Base-by-base conservation (phyloP, 2,888 invertebrate species). In the Drosophila helvetica region DNA sequence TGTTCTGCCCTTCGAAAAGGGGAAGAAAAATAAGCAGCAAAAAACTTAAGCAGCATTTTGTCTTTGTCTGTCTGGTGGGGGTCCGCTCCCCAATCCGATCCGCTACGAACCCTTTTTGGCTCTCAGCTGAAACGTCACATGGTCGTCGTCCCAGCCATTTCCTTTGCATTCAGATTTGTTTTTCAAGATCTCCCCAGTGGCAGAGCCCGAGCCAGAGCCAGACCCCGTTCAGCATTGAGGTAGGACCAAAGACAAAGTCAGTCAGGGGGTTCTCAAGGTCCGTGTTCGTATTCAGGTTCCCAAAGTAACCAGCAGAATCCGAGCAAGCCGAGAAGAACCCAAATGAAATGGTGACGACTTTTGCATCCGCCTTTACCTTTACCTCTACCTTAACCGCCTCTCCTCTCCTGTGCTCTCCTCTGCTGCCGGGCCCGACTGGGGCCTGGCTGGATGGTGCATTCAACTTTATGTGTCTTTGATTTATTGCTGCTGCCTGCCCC, bases 401-500 rank as follows among this genome's bases (percentile, higher is more conserved):
- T 22, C 22, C 22, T 0, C 22, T 3, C 22, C 22, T 22, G 4
- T 22, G 22, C 22, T 0, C 22, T 3, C 22, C 22, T 22, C 22
- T 22, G 22, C 25, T 25, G 25, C 22, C 22, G 25, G 8, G 27
- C 22, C 22, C 22, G 22, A 22, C 27, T 27, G 27, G 8, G 0
- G 45, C 46, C 62, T 50, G 50, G n/a, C 30, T 64, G 45, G 22
- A 42, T 47, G 86, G 85, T 86, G 79, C 85, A 86, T 85, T 85
- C 85, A 85, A 85, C 85, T 86, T 88, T 78, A 78, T 79, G 71
- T 78, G 71, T 78, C 82, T 89, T 83, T 88, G 89, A 88, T 88
- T 88, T 89, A 88, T 88, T 86, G 83, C 69, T 83, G 71, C 25
- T 25, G 76, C 62, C 19, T 22, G 75, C 69, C 70, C 74, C 62